Evolutionary conservation across 2,797 vertebrate species (phyloP), one percentile per base, ranked within the genome.

Genomic region (Babyrousa celebensis): DNA sequence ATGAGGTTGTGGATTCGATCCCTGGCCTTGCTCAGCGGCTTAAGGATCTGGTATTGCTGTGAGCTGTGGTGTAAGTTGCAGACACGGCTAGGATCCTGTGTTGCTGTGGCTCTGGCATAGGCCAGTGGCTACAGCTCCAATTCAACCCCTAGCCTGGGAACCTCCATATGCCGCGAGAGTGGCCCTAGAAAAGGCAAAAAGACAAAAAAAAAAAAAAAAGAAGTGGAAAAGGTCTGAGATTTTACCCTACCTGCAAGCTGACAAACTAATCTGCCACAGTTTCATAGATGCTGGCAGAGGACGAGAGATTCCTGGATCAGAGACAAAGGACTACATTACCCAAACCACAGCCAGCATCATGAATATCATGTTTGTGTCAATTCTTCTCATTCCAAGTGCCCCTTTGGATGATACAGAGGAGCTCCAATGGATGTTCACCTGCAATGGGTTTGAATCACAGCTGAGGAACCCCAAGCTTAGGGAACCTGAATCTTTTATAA

Each of bases 401-500:
- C 77, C 58, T 68, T 1, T 52, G 40, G 10, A 48, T 94, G 40
- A 86, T 32, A 87, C 18, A 95, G 67, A 90, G 12, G 12, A 52
- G 2, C 5, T 20, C 56, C 15, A 32, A 4, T 48, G 29, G 21
- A 72, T 58, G 32, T 58, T 90, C 25, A 48, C 16, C 32, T 82
- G 29, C 5, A 27, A 20, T 54, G 17, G 8, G 16, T 95, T 1
- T 68, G 14, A 27, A 74, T 52, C 54, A 86, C 4, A 48, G 23
- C 40, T 86, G 25, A 95, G 65, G 11, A 91, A 77, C 23, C 18
- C 43, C 79, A 88, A 93, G 17, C 12, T 68, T 83, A 65, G 43
- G 54, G 23, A 85, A 93, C 27, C 32, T 84, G 43, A 43, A 84
- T 89, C 32, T 97, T 95, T 79, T 86, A 67, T 84, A 89, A 71